phyloP scores from a whole-genome alignment of 1,140 invertebrate species.

The Drosophila arawakana region DNA sequence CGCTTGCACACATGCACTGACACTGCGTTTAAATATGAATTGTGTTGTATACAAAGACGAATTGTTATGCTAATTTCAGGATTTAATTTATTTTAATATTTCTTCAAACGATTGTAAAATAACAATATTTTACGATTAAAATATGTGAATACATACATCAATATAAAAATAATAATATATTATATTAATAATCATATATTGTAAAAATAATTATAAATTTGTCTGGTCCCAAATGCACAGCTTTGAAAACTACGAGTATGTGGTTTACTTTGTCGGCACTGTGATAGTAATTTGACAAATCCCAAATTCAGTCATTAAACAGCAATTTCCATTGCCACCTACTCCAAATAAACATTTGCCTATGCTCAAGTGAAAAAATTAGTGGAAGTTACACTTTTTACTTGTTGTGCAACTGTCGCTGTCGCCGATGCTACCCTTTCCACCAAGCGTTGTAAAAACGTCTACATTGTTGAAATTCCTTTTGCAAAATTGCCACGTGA shows the following conservation, averaged over 20 bases:
- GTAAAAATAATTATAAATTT: too few relatives aligned
- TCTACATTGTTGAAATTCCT: slow-evolving; percentile 80
- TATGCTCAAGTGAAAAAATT: slow-evolving; percentile 42
- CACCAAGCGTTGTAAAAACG: slow-evolving; percentile 70
- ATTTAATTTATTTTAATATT: too few relatives aligned
- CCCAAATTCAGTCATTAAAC: slow-evolving; percentile 75
- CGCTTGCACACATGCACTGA: too few relatives aligned
- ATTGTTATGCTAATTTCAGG: too few relatives aligned
- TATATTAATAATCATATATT: too few relatives aligned
- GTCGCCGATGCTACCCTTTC: slow-evolving; percentile 27
- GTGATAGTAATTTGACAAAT: slow-evolving; percentile 70
- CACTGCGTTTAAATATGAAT: too few relatives aligned
- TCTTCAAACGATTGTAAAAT: too few relatives aligned
- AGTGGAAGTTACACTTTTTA: slow-evolving; percentile 20
- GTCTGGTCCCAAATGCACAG: slow-evolving; percentile 53
- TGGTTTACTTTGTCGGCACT: slow-evolving; percentile 40
- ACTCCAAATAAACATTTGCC: slow-evolving; percentile 55
- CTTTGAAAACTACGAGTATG: slow-evolving; percentile 56
- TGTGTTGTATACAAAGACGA: too few relatives aligned
- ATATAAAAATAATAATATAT: too few relatives aligned
- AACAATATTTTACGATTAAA: too few relatives aligned
- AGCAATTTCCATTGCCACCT: slow-evolving; percentile 61
- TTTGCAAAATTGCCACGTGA: slow-evolving; percentile 79
- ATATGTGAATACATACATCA: too few relatives aligned
- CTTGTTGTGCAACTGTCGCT: slow-evolving; percentile 15